Percentiles rank a stretch among this genome's conserved stretches.
Conservation (phyloP, 2,113 vertebrate genomes). For the Malurus cyaneus region DNA sequence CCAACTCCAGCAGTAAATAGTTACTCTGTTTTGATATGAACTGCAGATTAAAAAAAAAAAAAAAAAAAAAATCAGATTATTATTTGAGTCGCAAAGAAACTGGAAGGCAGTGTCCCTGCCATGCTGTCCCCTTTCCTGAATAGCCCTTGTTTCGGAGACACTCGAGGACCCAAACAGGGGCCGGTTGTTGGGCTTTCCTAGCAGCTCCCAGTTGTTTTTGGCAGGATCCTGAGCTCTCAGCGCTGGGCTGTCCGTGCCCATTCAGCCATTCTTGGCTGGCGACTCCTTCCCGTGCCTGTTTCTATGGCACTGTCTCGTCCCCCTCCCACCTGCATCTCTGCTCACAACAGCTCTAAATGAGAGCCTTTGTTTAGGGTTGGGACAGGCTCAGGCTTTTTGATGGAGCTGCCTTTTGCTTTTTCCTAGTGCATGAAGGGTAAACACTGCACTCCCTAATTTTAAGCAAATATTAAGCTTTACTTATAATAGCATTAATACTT, state of each 20-base stretch:
- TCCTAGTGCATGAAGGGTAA: not conserved
- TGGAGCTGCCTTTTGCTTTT: not conserved
- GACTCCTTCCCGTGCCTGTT: not conserved
- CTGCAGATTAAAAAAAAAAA: not conserved
- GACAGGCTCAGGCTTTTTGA: not conserved
- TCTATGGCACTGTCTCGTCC: not conserved
- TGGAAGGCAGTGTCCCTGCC: not conserved
- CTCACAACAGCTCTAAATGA: not conserved
- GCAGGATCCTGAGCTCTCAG: not conserved
- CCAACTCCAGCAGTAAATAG: not conserved
- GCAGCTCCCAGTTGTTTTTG: not conserved
- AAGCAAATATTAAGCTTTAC: not conserved
- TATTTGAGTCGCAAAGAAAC: not conserved
- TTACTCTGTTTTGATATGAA: not conserved
- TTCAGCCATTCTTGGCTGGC: constrained; percentile 16
- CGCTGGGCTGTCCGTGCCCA: fast-evolving
- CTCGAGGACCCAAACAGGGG: not conserved
- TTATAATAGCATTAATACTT: not conserved
- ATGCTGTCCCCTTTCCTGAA: not conserved
- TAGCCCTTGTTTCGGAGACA: not conserved
- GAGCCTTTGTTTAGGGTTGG: not conserved
- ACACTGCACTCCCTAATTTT: not conserved
- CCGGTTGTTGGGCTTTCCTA: not conserved
- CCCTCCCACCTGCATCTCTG: not conserved
- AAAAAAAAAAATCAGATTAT: not conserved